These are phyloP conservation scores for Puffinus mauretanicus DNA, from an alignment of 2,113 vertebrate species.

Conservation along the genomic window DNA sequence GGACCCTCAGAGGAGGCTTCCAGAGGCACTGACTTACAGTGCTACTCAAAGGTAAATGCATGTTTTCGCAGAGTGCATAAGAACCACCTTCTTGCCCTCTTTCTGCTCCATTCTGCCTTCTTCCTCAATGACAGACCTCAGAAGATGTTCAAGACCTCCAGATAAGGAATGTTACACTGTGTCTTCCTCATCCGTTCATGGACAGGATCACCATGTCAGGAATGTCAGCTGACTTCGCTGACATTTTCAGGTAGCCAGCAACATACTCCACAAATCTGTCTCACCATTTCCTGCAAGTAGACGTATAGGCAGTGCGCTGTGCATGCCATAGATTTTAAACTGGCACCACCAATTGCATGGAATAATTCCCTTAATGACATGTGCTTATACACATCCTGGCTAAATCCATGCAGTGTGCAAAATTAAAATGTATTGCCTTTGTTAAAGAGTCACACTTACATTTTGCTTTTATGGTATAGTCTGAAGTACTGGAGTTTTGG, in stretches of 20 bases:
- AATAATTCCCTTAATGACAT: not conserved
- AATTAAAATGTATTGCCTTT: not conserved
- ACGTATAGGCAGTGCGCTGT: accelerated
- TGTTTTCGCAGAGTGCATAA: accelerated
- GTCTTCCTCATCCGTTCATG: not conserved
- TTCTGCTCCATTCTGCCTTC: not conserved
- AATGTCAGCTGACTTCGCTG: not conserved
- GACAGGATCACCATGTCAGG: not conserved
- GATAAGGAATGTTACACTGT: not conserved
- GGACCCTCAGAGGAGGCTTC: not conserved
- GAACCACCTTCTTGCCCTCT: not conserved
- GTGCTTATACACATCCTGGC: not conserved
- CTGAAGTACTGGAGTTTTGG: not conserved
- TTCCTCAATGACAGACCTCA: not conserved
- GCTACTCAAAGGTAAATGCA: not conserved
- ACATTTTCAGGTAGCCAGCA: not conserved
- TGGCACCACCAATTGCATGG: not conserved
- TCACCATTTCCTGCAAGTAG: not conserved
- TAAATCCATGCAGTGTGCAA: not conserved
- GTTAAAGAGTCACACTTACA: not conserved
- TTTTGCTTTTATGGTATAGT: not conserved
- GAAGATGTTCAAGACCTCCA: not conserved
- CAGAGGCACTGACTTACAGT: not conserved
- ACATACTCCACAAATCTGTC: too few species aligned
- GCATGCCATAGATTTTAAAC: not conserved